Percentiles rank a stretch among this genome's conserved stretches.
These are phyloP conservation scores for Euspilapteryx auroguttella DNA, from an alignment of 2,888 invertebrate genomes.

Conservation along the genomic window DNA sequence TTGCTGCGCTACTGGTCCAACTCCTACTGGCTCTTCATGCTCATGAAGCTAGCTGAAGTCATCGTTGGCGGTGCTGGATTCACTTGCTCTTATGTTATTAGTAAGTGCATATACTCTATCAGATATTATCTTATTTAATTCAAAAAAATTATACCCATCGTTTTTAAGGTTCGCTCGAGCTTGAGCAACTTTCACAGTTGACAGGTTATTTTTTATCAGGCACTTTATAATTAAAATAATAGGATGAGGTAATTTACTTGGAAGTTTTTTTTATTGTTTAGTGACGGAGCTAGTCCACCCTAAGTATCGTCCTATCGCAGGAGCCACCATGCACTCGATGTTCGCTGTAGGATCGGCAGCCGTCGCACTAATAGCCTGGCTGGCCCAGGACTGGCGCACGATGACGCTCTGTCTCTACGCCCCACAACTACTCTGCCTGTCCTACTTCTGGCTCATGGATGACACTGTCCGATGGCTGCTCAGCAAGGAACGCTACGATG, in stretches of 20 bases:
- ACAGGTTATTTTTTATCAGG: not conserved
- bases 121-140: constrained; percentile 1
- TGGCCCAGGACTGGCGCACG: too few relatives aligned
- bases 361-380: too few relatives aligned
- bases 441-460: too few relatives aligned
- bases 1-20: constrained; percentile 58
- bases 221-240: not conserved
- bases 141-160: not conserved
- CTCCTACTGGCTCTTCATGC: constrained; percentile 65
- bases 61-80: constrained; percentile 67
- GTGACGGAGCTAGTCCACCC: constrained; percentile 71
- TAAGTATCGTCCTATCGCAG: too few relatives aligned
- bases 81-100: constrained; percentile 69
- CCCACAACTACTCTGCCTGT: too few relatives aligned
- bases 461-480: too few relatives aligned
- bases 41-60: constrained; percentile 70
- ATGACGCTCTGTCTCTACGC: too few relatives aligned
- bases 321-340: too few relatives aligned
- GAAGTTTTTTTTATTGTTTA: constrained; percentile 13
- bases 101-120: constrained; percentile 27
- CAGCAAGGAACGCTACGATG: constrained; percentile 52
- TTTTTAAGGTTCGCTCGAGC: not conserved
- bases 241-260: not conserved
- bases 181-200: not conserved
- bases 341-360: too few relatives aligned